Evolutionary conservation across 2,113 vertebrate species (phyloP), one percentile per base, ranked within the genome.

Genomic region (Glareola pratincola): DNA sequence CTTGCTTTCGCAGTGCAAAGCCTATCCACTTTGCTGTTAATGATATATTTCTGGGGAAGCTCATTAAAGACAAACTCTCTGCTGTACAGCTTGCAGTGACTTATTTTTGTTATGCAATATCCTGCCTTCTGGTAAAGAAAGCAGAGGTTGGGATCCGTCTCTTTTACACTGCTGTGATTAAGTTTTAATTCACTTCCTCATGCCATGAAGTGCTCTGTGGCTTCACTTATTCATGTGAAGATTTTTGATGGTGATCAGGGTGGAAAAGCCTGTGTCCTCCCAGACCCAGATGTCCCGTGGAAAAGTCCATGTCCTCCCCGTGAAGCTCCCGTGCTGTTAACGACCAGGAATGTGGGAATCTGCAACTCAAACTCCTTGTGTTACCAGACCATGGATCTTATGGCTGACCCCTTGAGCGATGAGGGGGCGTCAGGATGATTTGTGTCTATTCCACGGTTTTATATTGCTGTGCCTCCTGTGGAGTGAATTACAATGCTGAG

Each of bases 211-310:
- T 8, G 20, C 9, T 76, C 22, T 29, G 17, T 18, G 43, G 50
- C 43, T 87, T 83, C 27, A 9, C 16, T 71, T 79, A 39, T 8
- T 50, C 17, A 2, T 24, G 1, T 3, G 20, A 43, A 43, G 29
- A 3, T 2, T 62, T 54, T 64, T 81, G 43, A 16, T 17, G 22
- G 53, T 34, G 47, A 21, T 60, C 1, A 64, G n/a, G 14, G 15
- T 45, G 34, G 36, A 47, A n/a, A 39, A 57, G 24, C 3, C 32
- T n/a, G 6, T 29, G 37, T 60, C 32, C 36, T 56, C 30, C 51
- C 23, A 2, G 10, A 2, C 1, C 0, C 5, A 66, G 37, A 18
- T 67, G 64, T 36, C n/a, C n/a, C n/a, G n/a, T 45, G 34, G 36
- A 47, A n/a, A 39, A 57, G 24, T 3, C 32, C 32, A 8, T 29